Evolutionary conservation across 2,113 vertebrate genomes (phyloP), one percentile per base, ranked within the genome.

Genomic region (Polypterus bichir): DNA sequence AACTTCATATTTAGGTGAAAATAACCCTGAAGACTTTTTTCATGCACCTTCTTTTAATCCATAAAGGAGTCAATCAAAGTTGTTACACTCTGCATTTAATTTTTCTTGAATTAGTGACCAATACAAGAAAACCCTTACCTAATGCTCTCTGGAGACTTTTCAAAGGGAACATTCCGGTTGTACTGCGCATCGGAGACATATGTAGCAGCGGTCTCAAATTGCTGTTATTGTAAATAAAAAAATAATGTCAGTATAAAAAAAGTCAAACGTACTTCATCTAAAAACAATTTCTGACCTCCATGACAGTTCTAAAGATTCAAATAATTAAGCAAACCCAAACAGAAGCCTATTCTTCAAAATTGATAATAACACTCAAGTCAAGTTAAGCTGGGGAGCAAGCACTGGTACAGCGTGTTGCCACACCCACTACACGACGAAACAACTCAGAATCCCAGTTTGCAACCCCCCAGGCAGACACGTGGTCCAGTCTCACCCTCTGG

Each of bases 181-280:
- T 92, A 91, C 65, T 96, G 91, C 4, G 93, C 93, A 47, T 98
- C 93, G 0, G 91, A 96, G 47, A 97, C 91, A 3, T 89, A 95
- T 3, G 91, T 84, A 0, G 90, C 84, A 0, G 93, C 93, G 74
- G 96, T 74, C 45, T 92, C 73, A 2, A 97, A 77, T 3, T 86
- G 81, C 90, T 92, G 73, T 0, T 6, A 51, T 52, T 46, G 71
- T 59, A 47, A 6, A 48, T n/a, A 62, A 55, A 64, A 61, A 59
- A 10, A 60, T 56, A 49, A 46, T 4, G 3, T 9, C 45, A 9
- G 7, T 5, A 52, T 7, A 8, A 52, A 7, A 27, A 52, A 10
- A 3, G 7, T 10, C 51, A 7, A 8, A 10, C 1, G 7, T 8
- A 10, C 44, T 65, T 11, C 46, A 52, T 46, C 44, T 64, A 49